Conservation (phyloP, 2,888 invertebrate genomes). For the Ophonus ardosiacus region DNA sequence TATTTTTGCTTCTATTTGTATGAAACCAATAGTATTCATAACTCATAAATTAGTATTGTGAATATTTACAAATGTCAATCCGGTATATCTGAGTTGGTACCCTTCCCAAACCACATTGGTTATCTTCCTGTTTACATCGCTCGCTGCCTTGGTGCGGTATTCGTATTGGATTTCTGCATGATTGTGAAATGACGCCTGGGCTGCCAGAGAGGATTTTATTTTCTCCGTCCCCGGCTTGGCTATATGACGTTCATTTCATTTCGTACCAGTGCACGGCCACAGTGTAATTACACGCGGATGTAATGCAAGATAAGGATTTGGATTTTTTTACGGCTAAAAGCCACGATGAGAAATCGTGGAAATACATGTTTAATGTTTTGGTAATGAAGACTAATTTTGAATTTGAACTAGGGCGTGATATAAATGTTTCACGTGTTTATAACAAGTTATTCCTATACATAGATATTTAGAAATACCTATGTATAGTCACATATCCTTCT, state of each 20-base stretch:
- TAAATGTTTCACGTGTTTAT: neutral
- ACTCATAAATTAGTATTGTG: neutral
- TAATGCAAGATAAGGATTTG: conserved; percentile 23
- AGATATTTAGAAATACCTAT: no score
- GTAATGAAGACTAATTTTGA: neutral
- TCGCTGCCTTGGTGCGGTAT: conserved; percentile 1
- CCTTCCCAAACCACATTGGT: conserved; percentile 1
- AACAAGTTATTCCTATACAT: neutral
- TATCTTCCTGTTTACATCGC: conserved; percentile 45
- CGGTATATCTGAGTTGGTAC: neutral
- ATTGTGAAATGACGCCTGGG: conserved; percentile 22
- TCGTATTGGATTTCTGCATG: conserved; percentile 9
- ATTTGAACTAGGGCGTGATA: neutral
- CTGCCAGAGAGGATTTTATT: conserved; percentile 10
- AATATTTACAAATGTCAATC: neutral
- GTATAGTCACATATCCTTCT: no score
- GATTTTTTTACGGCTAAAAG: neutral
- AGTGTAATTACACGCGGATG: conserved; percentile 4
- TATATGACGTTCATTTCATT: no score
- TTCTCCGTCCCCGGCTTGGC: neutral
- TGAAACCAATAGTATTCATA: no score
- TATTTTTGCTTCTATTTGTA: no score
- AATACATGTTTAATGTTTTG: conserved; percentile 2
- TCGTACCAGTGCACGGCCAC: neutral
- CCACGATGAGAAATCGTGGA: neutral